phyloP scores from a whole-genome alignment of 2,888 invertebrate genomes.

The Cotesia congregata region DNA sequence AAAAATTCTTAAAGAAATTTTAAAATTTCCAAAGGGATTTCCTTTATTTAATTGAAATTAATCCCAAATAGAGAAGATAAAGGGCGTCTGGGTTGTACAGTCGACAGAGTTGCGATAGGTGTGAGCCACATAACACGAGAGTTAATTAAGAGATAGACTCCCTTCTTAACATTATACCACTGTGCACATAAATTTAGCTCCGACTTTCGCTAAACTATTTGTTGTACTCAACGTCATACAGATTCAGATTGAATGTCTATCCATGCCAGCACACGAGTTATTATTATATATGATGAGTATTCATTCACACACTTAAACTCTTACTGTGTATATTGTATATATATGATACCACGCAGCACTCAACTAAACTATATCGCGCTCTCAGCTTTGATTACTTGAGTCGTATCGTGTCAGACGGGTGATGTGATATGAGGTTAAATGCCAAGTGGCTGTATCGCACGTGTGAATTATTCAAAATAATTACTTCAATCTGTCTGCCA shows the following conservation, averaged over 20 bases:
- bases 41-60: conserved; percentile 15
- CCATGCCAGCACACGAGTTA: not conserved
- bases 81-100: conserved; percentile 18
- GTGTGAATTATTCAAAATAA: not conserved
- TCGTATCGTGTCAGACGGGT: not conserved
- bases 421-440: not conserved
- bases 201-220: not conserved
- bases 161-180: conserved; percentile 23
- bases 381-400: conserved; percentile 11
- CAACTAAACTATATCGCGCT: conserved; percentile 14
- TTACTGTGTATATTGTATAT: not conserved
- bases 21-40: no score
- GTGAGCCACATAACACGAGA: conserved; percentile 14
- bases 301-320: not conserved
- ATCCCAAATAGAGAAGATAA: conserved; percentile 9
- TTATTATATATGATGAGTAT: conserved; percentile 3
- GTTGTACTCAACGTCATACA: not conserved
- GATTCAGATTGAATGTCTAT: not conserved
- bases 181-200: not conserved
- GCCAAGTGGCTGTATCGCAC: not conserved
- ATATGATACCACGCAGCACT: conserved; percentile 17
- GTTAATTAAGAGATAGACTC: conserved; percentile 43
- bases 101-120: not conserved
- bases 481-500: not conserved
- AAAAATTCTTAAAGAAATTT: no score